These are phyloP conservation scores for Campoplex capitator DNA, from an alignment of 2,888 invertebrate genomes.

Conservation along the genomic window DNA sequence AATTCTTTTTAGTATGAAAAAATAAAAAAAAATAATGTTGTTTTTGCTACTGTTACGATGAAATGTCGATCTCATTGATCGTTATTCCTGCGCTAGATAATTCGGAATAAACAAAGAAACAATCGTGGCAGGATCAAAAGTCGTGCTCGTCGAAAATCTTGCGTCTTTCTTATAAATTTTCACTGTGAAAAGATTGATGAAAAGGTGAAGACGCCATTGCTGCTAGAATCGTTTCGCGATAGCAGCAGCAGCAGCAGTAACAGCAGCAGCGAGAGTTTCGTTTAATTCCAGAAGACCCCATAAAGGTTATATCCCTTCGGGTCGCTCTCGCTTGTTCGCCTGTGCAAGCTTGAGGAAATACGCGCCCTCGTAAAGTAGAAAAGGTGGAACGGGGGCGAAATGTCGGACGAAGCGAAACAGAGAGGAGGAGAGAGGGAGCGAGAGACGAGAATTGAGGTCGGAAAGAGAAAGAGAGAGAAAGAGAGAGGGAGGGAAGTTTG, in stretches of 20 bases:
- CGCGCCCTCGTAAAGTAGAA: conserved; percentile 72
- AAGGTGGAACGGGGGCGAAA: conserved; percentile 58
- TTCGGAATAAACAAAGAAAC: too few relatives aligned
- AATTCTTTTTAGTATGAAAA: too few relatives aligned
- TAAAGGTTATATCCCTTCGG: conserved; percentile 73
- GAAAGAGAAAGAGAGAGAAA: conserved; percentile 15
- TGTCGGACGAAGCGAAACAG: conserved; percentile 45
- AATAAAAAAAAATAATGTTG: too few relatives aligned
- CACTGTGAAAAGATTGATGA: neutral
- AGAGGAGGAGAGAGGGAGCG: neutral
- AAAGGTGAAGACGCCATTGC: conserved; percentile 15
- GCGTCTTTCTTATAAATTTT: neutral
- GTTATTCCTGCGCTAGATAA: too few relatives aligned
- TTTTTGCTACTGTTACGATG: too few relatives aligned
- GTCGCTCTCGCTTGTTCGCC: conserved; percentile 62
- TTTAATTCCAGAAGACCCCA: conserved; percentile 76
- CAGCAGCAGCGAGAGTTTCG: conserved; percentile 65
- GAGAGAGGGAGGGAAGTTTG: conserved; percentile 21
- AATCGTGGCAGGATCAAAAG: neutral
- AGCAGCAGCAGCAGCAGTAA: conserved; percentile 7
- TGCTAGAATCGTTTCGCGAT: conserved; percentile 3
- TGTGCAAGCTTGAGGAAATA: conserved; percentile 71
- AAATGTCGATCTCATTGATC: too few relatives aligned
- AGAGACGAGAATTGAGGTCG: neutral
- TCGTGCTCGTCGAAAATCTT: too few relatives aligned